phyloP scores from a whole-genome alignment of 2,888 invertebrate genomes.

The Timema podura region DNA sequence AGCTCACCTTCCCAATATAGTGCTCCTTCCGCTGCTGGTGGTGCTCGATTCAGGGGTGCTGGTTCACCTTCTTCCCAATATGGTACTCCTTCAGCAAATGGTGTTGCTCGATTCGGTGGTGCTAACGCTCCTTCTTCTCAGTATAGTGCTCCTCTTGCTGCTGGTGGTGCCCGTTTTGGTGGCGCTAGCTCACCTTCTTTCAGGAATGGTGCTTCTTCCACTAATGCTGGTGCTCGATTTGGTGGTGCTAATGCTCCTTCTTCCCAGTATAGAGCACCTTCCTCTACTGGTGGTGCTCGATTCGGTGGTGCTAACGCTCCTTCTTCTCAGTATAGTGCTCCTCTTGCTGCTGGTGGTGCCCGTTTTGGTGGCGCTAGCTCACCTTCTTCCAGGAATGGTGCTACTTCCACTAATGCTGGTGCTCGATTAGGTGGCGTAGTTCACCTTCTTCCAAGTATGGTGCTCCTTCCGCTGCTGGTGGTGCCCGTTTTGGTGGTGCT shows the following conservation, averaged over 20 bases:
- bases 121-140: constrained; percentile 20
- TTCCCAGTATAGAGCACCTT: constrained; percentile 15
- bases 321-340: too few species aligned
- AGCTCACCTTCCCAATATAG: not conserved
- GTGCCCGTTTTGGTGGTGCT: too few species aligned
- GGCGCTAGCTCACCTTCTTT: not conserved
- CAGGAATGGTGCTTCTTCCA: constrained; percentile 21
- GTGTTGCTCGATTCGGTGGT: not conserved
- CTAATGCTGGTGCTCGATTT: constrained; percentile 1
- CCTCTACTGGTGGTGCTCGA: too few species aligned
- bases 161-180: constrained; percentile 11
- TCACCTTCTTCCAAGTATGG: too few species aligned
- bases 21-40: constrained; percentile 3
- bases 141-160: constrained; percentile 25
- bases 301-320: too few species aligned
- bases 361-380: not conserved
- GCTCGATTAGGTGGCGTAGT: too few species aligned
- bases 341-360: too few species aligned
- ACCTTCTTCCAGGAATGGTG: constrained; percentile 10
- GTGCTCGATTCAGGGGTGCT: constrained; percentile 6
- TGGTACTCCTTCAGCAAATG: constrained; percentile 28
- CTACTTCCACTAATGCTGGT: too few species aligned
- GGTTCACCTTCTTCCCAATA: constrained; percentile 34
- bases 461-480: too few species aligned
- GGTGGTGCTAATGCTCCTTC: constrained; percentile 4